phyloP scores from a whole-genome alignment of 2,113 vertebrate species.

The Eleginops maclovinus region DNA sequence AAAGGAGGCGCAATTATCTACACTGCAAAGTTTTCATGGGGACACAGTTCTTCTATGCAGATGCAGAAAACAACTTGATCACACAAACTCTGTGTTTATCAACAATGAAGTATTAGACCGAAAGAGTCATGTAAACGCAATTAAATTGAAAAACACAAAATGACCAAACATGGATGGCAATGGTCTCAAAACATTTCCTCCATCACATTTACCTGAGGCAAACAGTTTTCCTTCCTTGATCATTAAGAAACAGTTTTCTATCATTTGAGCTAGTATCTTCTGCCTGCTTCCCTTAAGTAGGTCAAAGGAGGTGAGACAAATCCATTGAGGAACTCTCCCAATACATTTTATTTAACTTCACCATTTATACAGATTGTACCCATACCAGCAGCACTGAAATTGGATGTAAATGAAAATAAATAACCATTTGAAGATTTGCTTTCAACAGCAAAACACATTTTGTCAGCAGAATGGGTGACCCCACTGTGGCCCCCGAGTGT shows the following conservation, averaged over 20 bases:
- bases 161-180: not conserved
- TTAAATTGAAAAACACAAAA: not conserved
- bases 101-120: not conserved
- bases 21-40: not conserved
- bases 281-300: slow-evolving; percentile 9
- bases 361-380: slow-evolving; percentile 35
- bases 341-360: slow-evolving; percentile 24
- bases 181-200: not conserved
- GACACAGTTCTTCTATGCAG: not conserved
- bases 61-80: not conserved
- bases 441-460: slow-evolving; percentile 44
- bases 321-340: slow-evolving; percentile 38
- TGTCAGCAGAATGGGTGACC: slow-evolving; percentile 64
- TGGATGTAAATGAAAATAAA: slow-evolving; percentile 63
- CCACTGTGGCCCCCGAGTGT: slow-evolving; percentile 19
- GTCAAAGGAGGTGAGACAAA: slow-evolving; percentile 47
- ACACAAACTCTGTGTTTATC: not conserved
- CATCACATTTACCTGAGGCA: not conserved
- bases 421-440: slow-evolving; percentile 51
- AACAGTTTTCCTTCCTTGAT: not conserved
- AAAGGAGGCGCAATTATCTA: slow-evolving; percentile 8
- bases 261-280: slow-evolving; percentile 14
- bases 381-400: slow-evolving; percentile 26
- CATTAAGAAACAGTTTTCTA: slow-evolving; percentile 9
- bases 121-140: not conserved